Conservation (phyloP, 2,113 vertebrate species). For the Antechinus flavipes region DNA sequence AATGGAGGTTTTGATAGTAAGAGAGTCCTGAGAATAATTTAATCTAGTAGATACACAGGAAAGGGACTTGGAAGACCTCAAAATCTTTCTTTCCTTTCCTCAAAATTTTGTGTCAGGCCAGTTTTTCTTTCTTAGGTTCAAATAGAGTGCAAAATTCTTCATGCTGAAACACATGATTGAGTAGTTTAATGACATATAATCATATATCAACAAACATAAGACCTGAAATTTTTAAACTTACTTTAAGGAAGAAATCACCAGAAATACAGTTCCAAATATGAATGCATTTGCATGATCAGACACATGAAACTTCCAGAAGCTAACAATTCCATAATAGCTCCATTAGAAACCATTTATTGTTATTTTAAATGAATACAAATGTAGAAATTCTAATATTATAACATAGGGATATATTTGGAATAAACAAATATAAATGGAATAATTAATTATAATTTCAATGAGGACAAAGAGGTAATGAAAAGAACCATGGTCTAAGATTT, state of each 20-base stretch:
- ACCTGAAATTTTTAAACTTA: background rate
- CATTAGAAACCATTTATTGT: slow-evolving; percentile 10
- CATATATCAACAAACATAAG: background rate
- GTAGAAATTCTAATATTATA: background rate
- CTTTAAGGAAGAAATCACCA: background rate
- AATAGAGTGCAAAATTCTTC: background rate
- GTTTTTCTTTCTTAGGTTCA: background rate
- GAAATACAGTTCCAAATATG: background rate
- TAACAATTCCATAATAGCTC: background rate
- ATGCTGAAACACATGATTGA: background rate
- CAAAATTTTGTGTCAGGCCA: background rate
- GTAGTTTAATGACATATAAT: background rate
- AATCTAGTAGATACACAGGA: background rate
- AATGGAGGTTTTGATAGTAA: background rate
- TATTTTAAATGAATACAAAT: slow-evolving; percentile 12
- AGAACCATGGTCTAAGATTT: background rate
- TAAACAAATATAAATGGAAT: background rate
- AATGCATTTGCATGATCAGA: too few relatives aligned
- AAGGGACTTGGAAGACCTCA: background rate
- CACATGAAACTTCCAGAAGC: background rate
- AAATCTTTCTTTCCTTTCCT: background rate
- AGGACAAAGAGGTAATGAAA: background rate
- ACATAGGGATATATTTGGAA: background rate
- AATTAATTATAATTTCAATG: slow-evolving; percentile 39
- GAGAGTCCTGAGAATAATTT: background rate